Conservation (phyloP, 2,888 invertebrate species). For the Drosophila planitibia region DNA sequence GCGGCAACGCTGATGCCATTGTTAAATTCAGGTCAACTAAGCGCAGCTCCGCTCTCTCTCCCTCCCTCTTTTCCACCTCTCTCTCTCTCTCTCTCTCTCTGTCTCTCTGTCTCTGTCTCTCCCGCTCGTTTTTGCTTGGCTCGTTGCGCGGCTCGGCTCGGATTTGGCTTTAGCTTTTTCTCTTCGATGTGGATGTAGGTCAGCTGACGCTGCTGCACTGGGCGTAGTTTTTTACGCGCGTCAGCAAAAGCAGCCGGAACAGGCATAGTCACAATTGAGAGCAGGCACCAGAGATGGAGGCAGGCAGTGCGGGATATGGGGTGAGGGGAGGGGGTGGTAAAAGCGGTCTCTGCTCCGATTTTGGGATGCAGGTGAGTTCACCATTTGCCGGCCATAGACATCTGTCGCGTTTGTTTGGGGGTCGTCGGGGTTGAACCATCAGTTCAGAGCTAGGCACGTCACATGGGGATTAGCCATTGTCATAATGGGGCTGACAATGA, state of each 20-base stretch:
- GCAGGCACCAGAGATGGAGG: neutral
- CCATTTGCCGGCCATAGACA: conserved; percentile 56
- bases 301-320: neutral
- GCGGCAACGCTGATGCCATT: conserved; percentile 26
- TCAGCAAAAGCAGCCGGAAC: conserved; percentile 62
- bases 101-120: neutral
- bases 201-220: conserved; percentile 65
- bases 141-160: conserved; percentile 34
- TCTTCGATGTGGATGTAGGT: conserved; percentile 69
- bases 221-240: conserved; percentile 78
- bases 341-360: conserved; percentile 17
- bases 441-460: conserved; percentile 45
- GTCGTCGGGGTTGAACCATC: neutral
- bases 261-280: conserved; percentile 5
- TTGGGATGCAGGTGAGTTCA: conserved; percentile 35
- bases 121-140: conserved; percentile 12
- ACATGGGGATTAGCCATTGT: conserved; percentile 56
- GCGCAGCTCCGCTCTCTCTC: conserved; percentile 12
- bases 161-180: conserved; percentile 48
- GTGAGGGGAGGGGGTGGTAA: neutral
- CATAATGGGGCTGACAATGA: conserved; percentile 57
- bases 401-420: conserved; percentile 5
- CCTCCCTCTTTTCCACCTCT: neutral
- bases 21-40: conserved; percentile 66
- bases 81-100: neutral